These are phyloP conservation scores for Orientallactaga sibirica DNA, from an alignment of 2,797 vertebrate genomes.

Conservation along the genomic window DNA sequence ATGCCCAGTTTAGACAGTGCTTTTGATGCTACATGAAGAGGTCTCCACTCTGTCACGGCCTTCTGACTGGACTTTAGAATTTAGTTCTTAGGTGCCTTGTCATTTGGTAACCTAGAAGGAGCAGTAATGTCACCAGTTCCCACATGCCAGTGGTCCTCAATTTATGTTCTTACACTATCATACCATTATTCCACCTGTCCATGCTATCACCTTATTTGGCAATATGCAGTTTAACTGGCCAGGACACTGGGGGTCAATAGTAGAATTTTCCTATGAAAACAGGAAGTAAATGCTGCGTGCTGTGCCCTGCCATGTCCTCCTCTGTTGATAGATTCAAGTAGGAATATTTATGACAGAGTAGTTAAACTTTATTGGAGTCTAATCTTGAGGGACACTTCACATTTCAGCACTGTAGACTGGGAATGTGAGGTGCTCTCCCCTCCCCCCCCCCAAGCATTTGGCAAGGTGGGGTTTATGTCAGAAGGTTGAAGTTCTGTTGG, in stretches of 20 bases:
- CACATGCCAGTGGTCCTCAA: accelerated
- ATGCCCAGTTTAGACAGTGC: too few relatives aligned
- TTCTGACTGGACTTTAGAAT: neutral
- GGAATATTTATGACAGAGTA: too few relatives aligned
- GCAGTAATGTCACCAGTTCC: accelerated
- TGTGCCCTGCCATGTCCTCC: neutral
- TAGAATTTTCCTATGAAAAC: neutral
- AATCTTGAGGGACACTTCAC: too few relatives aligned
- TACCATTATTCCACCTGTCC: accelerated
- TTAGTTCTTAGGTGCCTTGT: neutral
- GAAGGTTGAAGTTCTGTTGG: too few relatives aligned
- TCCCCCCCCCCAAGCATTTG: too few relatives aligned
- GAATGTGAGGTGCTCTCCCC: too few relatives aligned
- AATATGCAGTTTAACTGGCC: neutral
- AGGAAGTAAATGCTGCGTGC: too few relatives aligned
- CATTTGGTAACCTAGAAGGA: too few relatives aligned
- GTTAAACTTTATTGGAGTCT: too few relatives aligned
- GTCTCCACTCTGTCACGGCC: neutral
- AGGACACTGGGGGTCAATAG: constrained; percentile 80
- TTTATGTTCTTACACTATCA: neutral
- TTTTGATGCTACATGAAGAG: neutral
- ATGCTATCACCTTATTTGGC: neutral
- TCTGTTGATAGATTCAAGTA: neutral
- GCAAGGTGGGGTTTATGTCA: too few relatives aligned
- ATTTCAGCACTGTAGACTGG: too few relatives aligned